phyloP scores from a whole-genome alignment of 2,888 invertebrate species.

The Oxycera nigricornis region DNA sequence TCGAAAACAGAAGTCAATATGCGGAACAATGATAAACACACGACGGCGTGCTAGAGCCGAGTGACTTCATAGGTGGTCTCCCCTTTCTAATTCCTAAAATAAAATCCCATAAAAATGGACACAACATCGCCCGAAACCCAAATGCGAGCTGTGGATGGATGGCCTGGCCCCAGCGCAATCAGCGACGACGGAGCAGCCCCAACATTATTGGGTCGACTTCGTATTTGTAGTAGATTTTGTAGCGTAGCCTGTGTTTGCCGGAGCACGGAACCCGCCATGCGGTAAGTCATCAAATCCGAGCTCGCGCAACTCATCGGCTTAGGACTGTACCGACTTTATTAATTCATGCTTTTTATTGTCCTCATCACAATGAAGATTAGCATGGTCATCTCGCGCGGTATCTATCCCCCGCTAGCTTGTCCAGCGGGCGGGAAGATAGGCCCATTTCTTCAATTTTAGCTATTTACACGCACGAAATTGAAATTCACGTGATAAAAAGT shows the following conservation, averaged over 20 bases:
- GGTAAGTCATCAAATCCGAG: conserved; percentile 23
- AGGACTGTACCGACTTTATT: conserved; percentile 4
- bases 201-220: conserved; percentile 12
- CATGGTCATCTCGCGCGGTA: conserved; percentile 12
- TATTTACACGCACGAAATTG: conserved; percentile 26
- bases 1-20: conserved; percentile 40
- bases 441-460: conserved; percentile 15
- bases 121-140: conserved; percentile 27
- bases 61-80: conserved; percentile 46
- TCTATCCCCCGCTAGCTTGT: neutral
- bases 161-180: conserved; percentile 20
- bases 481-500: conserved; percentile 24
- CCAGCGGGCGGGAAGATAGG: neutral
- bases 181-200: conserved; percentile 11
- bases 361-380: conserved; percentile 15
- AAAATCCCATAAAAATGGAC: conserved; percentile 45
- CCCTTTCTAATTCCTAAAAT: conserved; percentile 46
- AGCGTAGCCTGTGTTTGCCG: conserved; percentile 7
- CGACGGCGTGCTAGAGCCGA: conserved; percentile 41
- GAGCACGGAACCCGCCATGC: conserved; percentile 10
- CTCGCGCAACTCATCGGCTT: neutral
- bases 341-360: conserved; percentile 32
- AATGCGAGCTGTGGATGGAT: conserved; percentile 22
- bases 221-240: conserved; percentile 16
- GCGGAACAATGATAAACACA: conserved; percentile 42